Percentiles rank a stretch among this genome's conserved stretches.
phyloP scores from a whole-genome alignment of 2,113 vertebrate genomes.

The Oryzias melastigma region DNA sequence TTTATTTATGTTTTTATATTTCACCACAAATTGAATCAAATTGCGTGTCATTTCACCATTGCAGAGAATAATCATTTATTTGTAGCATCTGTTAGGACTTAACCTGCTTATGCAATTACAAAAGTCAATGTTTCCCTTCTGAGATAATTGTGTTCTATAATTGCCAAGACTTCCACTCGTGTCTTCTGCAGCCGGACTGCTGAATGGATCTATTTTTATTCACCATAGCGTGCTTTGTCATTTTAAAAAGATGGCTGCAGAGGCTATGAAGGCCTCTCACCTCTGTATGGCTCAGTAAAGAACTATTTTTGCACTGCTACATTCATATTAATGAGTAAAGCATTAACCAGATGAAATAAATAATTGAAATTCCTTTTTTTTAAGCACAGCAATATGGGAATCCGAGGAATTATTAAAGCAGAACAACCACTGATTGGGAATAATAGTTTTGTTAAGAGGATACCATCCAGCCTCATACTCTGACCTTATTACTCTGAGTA shows the following conservation, averaged over 20 bases:
- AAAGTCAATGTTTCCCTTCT: background rate
- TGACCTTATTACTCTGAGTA: constrained; percentile 63
- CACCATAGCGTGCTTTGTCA: background rate
- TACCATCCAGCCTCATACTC: constrained; percentile 36
- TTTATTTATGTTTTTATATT: constrained; percentile 5
- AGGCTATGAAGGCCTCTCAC: constrained; percentile 7
- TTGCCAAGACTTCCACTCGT: background rate
- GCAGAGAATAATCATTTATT: constrained; percentile 14
- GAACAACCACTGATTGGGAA: constrained; percentile 1
- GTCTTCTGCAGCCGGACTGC: constrained; percentile 17
- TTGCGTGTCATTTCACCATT: background rate
- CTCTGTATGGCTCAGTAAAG: constrained; percentile 5
- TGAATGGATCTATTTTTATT: constrained; percentile 27
- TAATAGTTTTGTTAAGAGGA: constrained; percentile 25
- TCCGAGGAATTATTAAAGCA: background rate
- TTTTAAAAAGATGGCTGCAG: constrained; percentile 13
- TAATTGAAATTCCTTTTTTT: constrained; percentile 11
- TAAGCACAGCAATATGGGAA: background rate
- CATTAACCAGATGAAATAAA: background rate
- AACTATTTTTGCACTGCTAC: constrained; percentile 2
- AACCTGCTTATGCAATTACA: constrained; percentile 1
- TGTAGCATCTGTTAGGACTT: background rate
- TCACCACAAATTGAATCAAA: constrained; percentile 4
- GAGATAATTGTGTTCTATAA: background rate
- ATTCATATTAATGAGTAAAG: constrained; percentile 8